Evolutionary conservation across 64 coral and sea anemone species (phyloP), one percentile per base, ranked within the genome.

Genomic region (Montipora capricornis): DNA sequence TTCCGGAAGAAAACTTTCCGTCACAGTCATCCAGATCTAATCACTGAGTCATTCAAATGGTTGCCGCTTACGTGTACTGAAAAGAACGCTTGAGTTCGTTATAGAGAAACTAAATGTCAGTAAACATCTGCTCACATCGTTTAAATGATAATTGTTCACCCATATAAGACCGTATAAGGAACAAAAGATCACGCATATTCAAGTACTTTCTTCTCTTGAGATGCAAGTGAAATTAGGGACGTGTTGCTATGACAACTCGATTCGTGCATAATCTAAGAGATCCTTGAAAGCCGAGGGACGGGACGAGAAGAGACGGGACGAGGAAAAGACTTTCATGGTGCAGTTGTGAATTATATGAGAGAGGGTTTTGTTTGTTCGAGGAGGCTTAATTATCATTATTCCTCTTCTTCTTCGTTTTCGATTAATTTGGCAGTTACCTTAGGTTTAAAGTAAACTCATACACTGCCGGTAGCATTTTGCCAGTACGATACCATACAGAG

Each of bases 41-140:
- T 47, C 68, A 1, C 14, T 46, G 37, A 5, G 8, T 26, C 2
- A 6, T 2, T 66, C 12, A 24, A 80, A 20, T 5, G 8, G 1
- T 8, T 12, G 26, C 8, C 4, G 2, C 79, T 11, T 12, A 49
- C 17, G 45, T 45, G 82, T 51, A 17, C 50, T 57, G 53, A 86
- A 71, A 11, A 11, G 6, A 57, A 57, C 48, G 11, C 67, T 86
- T 8, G 82, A 73, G 71, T 86, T 71, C 82, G 62, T 86, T 86
- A 73, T 37, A 37, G 37, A 37, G 37, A 51, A 70, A 86, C 71
- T 62, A 59, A 86, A 86, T 86, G 82, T 71, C 66, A 86, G 48
- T 50, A 86, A 70, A 86, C 82, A 49, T 66, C 82, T 86, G 82
- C n/a, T 86, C 22, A 22, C 46, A 73, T 71, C 10, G 37, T 68